These are phyloP conservation scores for Rhynchonycteris naso DNA, from an alignment of 2,797 vertebrate species.

Conservation along the genomic window DNA sequence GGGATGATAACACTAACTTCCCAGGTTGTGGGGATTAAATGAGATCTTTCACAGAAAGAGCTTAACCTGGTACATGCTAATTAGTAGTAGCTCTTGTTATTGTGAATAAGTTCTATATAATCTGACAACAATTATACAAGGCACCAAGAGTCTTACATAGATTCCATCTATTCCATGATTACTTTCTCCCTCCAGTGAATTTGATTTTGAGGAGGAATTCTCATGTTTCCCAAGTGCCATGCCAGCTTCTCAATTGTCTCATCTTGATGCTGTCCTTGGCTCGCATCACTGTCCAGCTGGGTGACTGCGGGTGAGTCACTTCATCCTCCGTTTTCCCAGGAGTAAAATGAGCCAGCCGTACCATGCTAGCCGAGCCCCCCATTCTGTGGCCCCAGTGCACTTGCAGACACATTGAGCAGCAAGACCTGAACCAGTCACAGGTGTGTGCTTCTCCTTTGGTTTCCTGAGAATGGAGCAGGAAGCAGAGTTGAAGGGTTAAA, in stretches of 20 bases:
- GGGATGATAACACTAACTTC: no score
- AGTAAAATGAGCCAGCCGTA: neutral
- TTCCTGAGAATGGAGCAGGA: neutral
- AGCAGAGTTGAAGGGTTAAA: neutral
- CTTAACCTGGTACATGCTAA: neutral
- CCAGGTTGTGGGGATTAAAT: neutral
- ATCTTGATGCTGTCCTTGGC: neutral
- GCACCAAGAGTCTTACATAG: neutral
- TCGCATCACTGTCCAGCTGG: neutral
- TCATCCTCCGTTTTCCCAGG: neutral
- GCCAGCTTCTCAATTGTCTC: neutral
- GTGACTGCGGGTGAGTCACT: neutral
- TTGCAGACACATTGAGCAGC: neutral
- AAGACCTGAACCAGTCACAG: accelerated
- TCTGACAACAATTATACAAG: neutral
- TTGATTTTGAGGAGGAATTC: neutral
- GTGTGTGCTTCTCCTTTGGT: neutral
- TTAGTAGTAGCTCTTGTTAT: neutral
- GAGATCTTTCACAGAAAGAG: neutral
- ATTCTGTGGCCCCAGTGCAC: neutral
- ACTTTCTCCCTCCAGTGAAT: neutral
- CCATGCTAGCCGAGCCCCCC: neutral
- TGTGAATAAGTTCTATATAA: neutral
- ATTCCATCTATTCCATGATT: neutral
- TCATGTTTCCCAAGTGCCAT: neutral